Conservation (phyloP, 2,888 invertebrate species). For the Nomada hirtipes region DNA sequence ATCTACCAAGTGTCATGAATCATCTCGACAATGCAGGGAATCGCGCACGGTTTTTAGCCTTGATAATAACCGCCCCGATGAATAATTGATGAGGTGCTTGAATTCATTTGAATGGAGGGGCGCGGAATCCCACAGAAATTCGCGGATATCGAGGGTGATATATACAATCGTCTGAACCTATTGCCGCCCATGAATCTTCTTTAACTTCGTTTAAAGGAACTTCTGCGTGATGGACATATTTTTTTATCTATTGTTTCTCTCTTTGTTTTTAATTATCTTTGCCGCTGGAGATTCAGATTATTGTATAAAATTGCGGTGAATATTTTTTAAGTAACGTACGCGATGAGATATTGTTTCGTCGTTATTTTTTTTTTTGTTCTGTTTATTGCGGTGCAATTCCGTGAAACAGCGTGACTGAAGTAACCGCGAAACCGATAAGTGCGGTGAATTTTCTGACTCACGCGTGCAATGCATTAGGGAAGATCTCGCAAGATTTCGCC, state of each 20-base stretch:
- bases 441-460: not conserved
- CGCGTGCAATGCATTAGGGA: not conserved
- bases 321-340: no score
- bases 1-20: constrained; percentile 50
- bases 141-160: constrained; percentile 6
- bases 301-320: no score
- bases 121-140: constrained; percentile 58
- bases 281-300: no score
- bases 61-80: constrained; percentile 66
- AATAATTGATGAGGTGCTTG: constrained; percentile 74
- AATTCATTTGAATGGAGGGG: constrained; percentile 69
- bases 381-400: no score
- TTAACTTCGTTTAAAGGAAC: not conserved
- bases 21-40: constrained; percentile 49
- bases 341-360: no score
- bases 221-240: no score
- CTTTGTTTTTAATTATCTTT: no score
- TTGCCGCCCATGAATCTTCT: not conserved
- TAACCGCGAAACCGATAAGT: not conserved
- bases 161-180: constrained; percentile 17
- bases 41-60: constrained; percentile 58
- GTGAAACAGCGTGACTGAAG: not conserved
- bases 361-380: no score
- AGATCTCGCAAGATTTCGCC: not conserved
- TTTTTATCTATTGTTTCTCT: no score